phyloP scores from a whole-genome alignment of 1,140 invertebrate species.

The Camponotus pennsylvanicus region DNA sequence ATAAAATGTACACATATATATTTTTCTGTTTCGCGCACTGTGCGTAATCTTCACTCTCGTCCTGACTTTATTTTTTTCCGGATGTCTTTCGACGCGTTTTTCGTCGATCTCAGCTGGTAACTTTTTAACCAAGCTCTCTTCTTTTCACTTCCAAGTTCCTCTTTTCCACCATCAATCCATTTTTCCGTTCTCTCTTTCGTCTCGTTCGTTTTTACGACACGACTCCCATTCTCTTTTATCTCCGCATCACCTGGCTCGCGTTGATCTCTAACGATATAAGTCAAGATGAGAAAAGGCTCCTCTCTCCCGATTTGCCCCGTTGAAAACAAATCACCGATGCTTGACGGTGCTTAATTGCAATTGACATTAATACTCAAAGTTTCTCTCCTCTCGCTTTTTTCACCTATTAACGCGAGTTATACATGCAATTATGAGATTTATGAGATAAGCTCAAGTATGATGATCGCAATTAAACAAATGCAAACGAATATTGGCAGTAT shows the following conservation, averaged over 20 bases:
- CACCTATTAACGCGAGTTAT: not conserved
- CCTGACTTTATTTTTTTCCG: not conserved
- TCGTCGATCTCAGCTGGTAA: not conserved
- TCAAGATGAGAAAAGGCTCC: not conserved
- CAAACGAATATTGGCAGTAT: not conserved
- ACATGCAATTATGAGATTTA: not conserved
- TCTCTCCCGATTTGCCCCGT: slow-evolving; percentile 3
- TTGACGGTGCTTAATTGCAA: not conserved
- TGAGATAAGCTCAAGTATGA: not conserved
- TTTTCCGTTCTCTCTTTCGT: not conserved
- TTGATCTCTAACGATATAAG: not conserved
- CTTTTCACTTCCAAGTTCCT: too few species aligned
- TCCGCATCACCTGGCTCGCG: not conserved
- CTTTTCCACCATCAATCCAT: not conserved
- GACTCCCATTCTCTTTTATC: slow-evolving; percentile 1
- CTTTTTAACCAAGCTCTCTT: not conserved
- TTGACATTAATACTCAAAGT: not conserved
- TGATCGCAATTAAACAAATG: not conserved
- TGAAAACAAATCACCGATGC: not conserved
- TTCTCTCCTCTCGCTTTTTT: not conserved
- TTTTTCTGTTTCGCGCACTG: slow-evolving; percentile 32
- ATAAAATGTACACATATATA: slow-evolving; percentile 18
- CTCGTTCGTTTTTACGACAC: not conserved
- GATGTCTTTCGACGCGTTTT: not conserved
- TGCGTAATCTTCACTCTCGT: slow-evolving; percentile 16